Evolutionary conservation across 1,140 invertebrate species (phyloP).

Genomic region (honey bee (Apis mellifera)): Amel_HAv3.1 CM009932.2:2742001-2742500

Average conservation of each 20-base stretch:
- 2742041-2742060: background rate
- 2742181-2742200: background rate
- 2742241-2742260: background rate
- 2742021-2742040: background rate
- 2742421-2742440: too few relatives aligned
- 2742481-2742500: too few relatives aligned
- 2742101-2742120: background rate
- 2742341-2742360: too few relatives aligned
- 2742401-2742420: too few relatives aligned
- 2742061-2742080: background rate
- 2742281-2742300: too few relatives aligned
- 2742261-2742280: background rate
- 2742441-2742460: too few relatives aligned
- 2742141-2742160: background rate
- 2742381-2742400: too few relatives aligned
- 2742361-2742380: too few relatives aligned
- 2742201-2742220: background rate
- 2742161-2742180: background rate
- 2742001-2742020: constrained; percentile 27
- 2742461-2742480: too few relatives aligned
- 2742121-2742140: constrained; percentile 4
- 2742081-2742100: constrained; percentile 9
- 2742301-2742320: too few relatives aligned
- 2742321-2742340: too few relatives aligned
- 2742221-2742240: constrained; percentile 7